Percentiles rank a stretch among this genome's conserved stretches.
These are phyloP conservation scores for Danio kyathit DNA, from an alignment of 2,797 vertebrate species.

Conservation along the genomic window DNA sequence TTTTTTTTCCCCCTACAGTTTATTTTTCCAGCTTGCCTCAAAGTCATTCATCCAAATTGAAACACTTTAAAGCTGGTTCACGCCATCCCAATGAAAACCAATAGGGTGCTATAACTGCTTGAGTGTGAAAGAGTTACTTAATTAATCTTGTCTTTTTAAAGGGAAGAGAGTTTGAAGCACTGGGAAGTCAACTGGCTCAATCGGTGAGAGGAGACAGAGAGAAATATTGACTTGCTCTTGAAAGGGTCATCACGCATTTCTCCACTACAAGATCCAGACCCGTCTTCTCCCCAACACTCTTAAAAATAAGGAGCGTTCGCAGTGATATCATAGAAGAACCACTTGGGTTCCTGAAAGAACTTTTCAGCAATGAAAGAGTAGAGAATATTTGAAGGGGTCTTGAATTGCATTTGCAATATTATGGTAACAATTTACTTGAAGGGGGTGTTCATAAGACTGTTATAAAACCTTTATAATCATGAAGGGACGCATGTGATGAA, in stretches of 20 bases:
- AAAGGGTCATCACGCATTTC: constrained; percentile 2
- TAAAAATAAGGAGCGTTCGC: background rate
- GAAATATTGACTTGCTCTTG: constrained; percentile 32
- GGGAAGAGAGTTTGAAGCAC: constrained; percentile 85
- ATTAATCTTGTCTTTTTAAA: constrained; percentile 77
- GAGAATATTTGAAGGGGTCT: no score
- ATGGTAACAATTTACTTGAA: no score
- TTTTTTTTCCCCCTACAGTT: constrained; percentile 36
- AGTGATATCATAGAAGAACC: background rate
- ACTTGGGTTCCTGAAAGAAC: background rate
- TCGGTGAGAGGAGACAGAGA: constrained; percentile 78
- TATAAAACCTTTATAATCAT: no score
- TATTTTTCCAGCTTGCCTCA: constrained; percentile 58
- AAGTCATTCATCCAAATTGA: constrained; percentile 51
- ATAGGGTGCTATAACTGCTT: background rate
- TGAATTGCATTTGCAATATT: no score
- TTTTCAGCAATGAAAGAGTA: no score
- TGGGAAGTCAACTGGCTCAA: constrained; percentile 85
- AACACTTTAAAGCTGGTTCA: constrained; percentile 43
- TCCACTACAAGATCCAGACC: constrained; percentile 31
- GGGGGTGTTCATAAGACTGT: no score
- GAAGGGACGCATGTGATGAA: no score
- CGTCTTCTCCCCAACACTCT: constrained; percentile 1
- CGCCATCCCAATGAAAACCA: background rate
- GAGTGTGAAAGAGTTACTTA: background rate